Evolutionary conservation across 2,888 invertebrate genomes (phyloP), one percentile per base, ranked within the genome.

Genomic region (Geophilus truncorum): DNA sequence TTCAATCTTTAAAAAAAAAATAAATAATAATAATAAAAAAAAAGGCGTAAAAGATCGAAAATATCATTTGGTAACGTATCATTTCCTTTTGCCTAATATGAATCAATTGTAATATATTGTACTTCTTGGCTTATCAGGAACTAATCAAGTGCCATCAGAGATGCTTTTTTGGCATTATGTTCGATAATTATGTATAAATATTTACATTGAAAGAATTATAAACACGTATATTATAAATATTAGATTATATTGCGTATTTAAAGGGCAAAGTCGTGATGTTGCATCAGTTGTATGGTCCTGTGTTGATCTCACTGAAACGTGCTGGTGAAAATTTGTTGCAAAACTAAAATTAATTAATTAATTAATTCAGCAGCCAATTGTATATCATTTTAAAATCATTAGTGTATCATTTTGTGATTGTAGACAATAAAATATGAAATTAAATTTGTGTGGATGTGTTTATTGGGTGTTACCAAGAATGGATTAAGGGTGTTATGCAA

Each of bases 331-430:
- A 25, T 70, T 70, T 70, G 70, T 70, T 70, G 70, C 70, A 70
- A 70, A 70, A n/a, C n/a, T 18, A 51, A 18, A 18, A 21, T 40
- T n/a, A 62, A n/a, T n/a, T n/a, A n/a, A n/a, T n/a, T n/a, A n/a
- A n/a, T n/a, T n/a, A n/a, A n/a, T 70, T 70, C 15, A 70, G 28
- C 70, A 70, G 70, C 70, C 70, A 70, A 28, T 51, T 51, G 51
- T 70, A 28, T 70, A 70, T 70, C 70, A 70, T 70, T 70, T 70
- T 70, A 15, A 1, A 70, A 70, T 70, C 28, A 70, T 70, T 70
- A 70, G 70, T 70, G 70, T 70, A 28, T 70, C 70, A 70, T 70
- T 70, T 70, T 70, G 70, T 70, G 70, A 70, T 70, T 70, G 70
- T 70, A 70, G 70, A 70, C 70, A 70, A 70, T 70, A 70, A 70